These are phyloP conservation scores for Pyrocephalus nanus DNA, from an alignment of 2,797 vertebrate species.

Conservation along the genomic window DNA sequence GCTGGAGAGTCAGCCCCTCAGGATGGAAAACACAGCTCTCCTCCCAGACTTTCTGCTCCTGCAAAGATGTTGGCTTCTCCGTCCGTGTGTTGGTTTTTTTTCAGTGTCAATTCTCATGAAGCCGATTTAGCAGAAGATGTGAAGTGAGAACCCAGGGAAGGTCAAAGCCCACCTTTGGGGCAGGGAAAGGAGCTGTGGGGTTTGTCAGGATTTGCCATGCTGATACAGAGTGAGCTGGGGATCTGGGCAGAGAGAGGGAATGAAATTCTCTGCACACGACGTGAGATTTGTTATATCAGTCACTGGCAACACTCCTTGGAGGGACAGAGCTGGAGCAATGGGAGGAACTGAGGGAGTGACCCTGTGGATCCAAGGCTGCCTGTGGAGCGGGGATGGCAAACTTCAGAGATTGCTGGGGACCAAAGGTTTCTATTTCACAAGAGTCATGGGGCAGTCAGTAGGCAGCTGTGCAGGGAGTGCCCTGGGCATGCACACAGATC, in stretches of 20 bases:
- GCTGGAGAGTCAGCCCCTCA: neutral
- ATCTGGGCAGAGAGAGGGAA: neutral
- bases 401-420: neutral
- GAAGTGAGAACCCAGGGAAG: neutral
- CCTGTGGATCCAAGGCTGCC: neutral
- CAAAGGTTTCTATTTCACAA: neutral
- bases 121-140: neutral
- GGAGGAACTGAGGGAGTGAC: neutral
- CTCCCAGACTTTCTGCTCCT: neutral
- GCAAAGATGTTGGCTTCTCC: neutral
- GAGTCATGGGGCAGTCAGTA: neutral
- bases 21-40: neutral
- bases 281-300: neutral
- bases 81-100: neutral
- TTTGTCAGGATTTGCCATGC: neutral
- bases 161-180: neutral
- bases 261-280: neutral
- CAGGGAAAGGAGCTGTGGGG: neutral
- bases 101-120: neutral
- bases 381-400: neutral
- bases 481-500: accelerated
- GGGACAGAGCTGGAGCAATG: neutral
- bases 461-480: neutral
- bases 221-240: neutral
- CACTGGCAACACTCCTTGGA: neutral